A percentile compares a stretch with the other conserved stretches of the same genome.
Evolutionary conservation across 2,888 invertebrate genomes (phyloP).

Genomic region (Nomada goodeniana): DNA sequence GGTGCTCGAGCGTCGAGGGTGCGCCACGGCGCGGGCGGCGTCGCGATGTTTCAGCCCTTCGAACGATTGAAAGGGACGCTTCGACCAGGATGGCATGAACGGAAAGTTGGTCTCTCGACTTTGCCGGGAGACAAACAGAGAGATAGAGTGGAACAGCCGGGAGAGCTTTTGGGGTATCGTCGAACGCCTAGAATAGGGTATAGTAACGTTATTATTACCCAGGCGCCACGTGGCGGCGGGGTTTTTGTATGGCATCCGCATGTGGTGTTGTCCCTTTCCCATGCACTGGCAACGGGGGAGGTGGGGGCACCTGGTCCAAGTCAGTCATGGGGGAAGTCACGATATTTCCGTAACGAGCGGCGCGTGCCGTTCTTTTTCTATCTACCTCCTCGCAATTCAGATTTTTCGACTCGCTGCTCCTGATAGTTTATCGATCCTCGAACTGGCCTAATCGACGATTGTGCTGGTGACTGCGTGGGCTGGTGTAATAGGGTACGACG

Average conservation of each 20-base stretch:
- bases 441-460: constrained; percentile 22
- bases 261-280: constrained; percentile 45
- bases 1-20: constrained; percentile 25
- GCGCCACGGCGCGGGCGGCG: constrained; percentile 42
- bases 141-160: background rate
- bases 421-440: constrained; percentile 53
- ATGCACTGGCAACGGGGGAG: constrained; percentile 7
- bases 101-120: constrained; percentile 68
- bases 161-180: constrained; percentile 42
- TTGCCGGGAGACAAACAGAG: background rate
- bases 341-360: constrained; percentile 69
- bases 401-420: constrained; percentile 50
- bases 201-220: constrained; percentile 69
- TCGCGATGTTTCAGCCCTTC: constrained; percentile 72
- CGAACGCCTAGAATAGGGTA: constrained; percentile 56
- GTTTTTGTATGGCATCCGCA: constrained; percentile 72
- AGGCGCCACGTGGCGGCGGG: constrained; percentile 64
- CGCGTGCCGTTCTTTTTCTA: constrained; percentile 59
- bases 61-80: constrained; percentile 75
- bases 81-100: constrained; percentile 74
- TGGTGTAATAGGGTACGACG: constrained; percentile 11
- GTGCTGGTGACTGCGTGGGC: constrained; percentile 22
- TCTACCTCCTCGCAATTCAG: constrained; percentile 56
- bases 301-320: constrained; percentile 65
- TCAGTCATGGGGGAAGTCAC: constrained; percentile 44